These are phyloP conservation scores for Isurus oxyrinchus DNA, from an alignment of 2,113 vertebrate genomes.

Conservation along the genomic window DNA sequence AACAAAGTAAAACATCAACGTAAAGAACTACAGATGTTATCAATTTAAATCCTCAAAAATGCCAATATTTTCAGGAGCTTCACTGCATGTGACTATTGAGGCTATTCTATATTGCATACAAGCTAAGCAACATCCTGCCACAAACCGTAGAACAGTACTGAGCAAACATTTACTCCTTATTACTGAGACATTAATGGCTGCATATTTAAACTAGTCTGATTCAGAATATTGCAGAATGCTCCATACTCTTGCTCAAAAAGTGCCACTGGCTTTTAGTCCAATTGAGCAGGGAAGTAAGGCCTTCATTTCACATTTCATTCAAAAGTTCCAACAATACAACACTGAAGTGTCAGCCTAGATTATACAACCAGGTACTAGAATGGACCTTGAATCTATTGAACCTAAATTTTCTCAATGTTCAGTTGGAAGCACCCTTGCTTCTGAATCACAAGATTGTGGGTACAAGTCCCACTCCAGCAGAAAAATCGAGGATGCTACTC, in stretches of 20 bases:
- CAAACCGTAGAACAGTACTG: neutral
- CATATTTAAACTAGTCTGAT: neutral
- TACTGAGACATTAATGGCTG: neutral
- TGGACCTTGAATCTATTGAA: neutral
- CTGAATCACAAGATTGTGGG: neutral
- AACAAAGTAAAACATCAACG: neutral
- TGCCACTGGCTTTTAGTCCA: neutral
- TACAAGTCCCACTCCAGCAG: neutral
- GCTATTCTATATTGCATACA: neutral
- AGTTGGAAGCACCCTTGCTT: neutral
- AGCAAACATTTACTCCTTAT: neutral
- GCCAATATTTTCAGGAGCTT: conserved; percentile 9
- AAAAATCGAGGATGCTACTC: neutral
- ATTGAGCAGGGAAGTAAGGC: neutral
- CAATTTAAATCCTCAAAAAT: conserved; percentile 13
- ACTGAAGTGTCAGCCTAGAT: neutral
- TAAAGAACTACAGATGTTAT: neutral
- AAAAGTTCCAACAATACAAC: neutral
- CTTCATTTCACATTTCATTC: neutral
- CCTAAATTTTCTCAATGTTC: neutral
- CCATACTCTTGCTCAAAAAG: neutral
- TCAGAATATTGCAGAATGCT: neutral
- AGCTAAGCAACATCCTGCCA: conserved; percentile 11
- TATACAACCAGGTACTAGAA: neutral
- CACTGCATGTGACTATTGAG: neutral